Conservation (phyloP, 2,797 vertebrate species). For the Notolabrus celidotus region DNA sequence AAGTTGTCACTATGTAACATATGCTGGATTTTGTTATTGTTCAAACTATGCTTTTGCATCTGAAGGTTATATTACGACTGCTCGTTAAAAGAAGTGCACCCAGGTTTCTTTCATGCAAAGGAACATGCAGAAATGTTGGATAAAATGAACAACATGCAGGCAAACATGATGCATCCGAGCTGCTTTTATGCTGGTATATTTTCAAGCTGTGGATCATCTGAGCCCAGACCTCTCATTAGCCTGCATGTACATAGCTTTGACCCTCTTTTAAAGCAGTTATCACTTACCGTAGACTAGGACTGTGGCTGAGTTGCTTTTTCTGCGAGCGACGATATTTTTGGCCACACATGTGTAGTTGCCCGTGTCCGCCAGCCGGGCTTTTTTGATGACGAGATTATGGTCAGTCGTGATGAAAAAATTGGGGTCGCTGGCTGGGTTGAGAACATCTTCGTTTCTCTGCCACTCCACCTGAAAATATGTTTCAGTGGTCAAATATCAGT, state of each 20-base stretch:
- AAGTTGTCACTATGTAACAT: conserved; percentile 35
- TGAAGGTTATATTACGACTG: neutral
- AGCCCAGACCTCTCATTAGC: conserved; percentile 22
- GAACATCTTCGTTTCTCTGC: conserved; percentile 94
- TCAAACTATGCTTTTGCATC: conserved; percentile 12
- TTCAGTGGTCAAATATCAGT: conserved; percentile 49
- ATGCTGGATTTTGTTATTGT: conserved; percentile 11
- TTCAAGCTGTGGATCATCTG: conserved; percentile 7
- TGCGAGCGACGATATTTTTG: conserved; percentile 98
- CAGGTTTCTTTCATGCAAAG: conserved; percentile 37
- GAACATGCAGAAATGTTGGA: conserved; percentile 45
- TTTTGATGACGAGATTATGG: conserved; percentile 95
- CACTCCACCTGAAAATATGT: conserved; percentile 92
- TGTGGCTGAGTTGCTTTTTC: conserved; percentile 92
- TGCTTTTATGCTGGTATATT: conserved; percentile 16
- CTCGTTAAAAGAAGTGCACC: conserved; percentile 16
- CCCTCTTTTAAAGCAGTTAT: conserved; percentile 38
- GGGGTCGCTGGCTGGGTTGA: conserved; percentile 93
- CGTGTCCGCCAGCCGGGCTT: conserved; percentile 95
- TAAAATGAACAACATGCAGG: conserved; percentile 44
- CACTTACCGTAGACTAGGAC: conserved; percentile 94
- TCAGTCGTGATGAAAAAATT: conserved; percentile 95
- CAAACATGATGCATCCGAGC: conserved; percentile 26
- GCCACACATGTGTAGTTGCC: conserved; percentile 99
- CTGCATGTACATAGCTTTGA: conserved; percentile 20